Evolutionary conservation across 2,888 invertebrate genomes (phyloP).

Genomic region (Andrena bucephala): DNA sequence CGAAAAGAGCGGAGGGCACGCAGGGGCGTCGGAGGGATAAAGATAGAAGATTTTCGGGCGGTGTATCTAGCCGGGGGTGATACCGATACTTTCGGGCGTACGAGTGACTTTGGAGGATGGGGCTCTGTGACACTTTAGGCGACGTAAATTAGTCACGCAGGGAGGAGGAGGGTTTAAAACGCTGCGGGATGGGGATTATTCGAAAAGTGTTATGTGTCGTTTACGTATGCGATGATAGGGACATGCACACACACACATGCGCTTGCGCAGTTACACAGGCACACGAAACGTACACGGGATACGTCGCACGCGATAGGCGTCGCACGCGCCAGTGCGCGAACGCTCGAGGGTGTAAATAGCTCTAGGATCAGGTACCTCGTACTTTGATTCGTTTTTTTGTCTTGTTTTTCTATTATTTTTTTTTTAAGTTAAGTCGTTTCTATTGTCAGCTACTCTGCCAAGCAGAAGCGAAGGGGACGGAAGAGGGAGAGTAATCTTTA

Average conservation of each 20-base stretch:
- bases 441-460: slow-evolving; percentile 67
- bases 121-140: slow-evolving; percentile 54
- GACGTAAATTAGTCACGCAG: slow-evolving; percentile 60
- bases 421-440: slow-evolving; percentile 13
- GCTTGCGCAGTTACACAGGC: slow-evolving; percentile 26
- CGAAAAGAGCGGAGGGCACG: not conserved
- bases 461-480: slow-evolving; percentile 62
- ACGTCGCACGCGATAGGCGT: slow-evolving; percentile 30
- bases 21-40: not conserved
- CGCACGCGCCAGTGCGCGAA: not conserved
- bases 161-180: slow-evolving; percentile 22
- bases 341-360: slow-evolving; percentile 1
- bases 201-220: slow-evolving; percentile 71
- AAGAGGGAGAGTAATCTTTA: slow-evolving; percentile 51
- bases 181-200: slow-evolving; percentile 56
- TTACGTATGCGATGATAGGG: slow-evolving; percentile 71
- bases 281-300: slow-evolving; percentile 46
- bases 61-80: slow-evolving; percentile 48
- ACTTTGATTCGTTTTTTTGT: slow-evolving; percentile 11
- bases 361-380: slow-evolving; percentile 18
- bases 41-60: not conserved
- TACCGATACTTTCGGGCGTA: slow-evolving; percentile 60
- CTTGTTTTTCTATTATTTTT: not conserved
- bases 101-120: slow-evolving; percentile 42
- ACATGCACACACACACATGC: slow-evolving; percentile 58